Conservation (phyloP, 2,797 vertebrate species). For the Tadarida brasiliensis region DNA sequence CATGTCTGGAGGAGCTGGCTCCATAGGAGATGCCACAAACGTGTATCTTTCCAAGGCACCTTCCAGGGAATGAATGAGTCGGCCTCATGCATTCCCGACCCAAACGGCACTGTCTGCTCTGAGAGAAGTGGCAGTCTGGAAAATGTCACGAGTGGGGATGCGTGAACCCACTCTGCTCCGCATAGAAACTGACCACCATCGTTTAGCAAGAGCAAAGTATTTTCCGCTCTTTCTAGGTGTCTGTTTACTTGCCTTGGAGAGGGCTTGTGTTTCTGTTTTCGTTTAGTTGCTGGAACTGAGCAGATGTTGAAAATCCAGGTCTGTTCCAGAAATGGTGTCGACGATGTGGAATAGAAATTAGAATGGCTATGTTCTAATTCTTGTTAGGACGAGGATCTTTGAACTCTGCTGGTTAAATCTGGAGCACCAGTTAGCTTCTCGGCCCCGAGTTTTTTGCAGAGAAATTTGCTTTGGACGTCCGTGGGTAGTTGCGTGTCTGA, state of each 20-base stretch:
- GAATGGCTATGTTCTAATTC: not conserved
- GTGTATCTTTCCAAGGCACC: not conserved
- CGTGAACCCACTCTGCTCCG: not conserved
- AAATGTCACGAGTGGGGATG: not conserved
- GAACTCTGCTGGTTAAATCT: not conserved
- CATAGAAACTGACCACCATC: not conserved
- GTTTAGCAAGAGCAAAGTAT: slow-evolving; percentile 27
- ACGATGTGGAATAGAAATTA: not conserved
- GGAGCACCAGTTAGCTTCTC: not conserved
- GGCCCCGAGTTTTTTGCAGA: not conserved
- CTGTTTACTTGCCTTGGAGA: not conserved
- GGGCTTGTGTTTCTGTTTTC: not conserved
- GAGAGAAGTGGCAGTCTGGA: not conserved
- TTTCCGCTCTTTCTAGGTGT: not conserved
- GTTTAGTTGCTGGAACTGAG: slow-evolving; percentile 17
- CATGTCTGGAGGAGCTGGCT: not conserved
- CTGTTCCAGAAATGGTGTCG: not conserved
- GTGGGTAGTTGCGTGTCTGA: not conserved
- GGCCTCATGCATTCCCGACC: not conserved
- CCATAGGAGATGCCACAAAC: not conserved
- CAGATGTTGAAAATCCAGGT: slow-evolving; percentile 54
- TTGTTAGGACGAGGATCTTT: not conserved
- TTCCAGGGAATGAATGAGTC: not conserved
- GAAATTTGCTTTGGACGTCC: not conserved
- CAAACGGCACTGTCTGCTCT: not conserved